Base-by-base conservation (phyloP, 2,113 vertebrate genomes). In the Odocoileus hemionus region DNA sequence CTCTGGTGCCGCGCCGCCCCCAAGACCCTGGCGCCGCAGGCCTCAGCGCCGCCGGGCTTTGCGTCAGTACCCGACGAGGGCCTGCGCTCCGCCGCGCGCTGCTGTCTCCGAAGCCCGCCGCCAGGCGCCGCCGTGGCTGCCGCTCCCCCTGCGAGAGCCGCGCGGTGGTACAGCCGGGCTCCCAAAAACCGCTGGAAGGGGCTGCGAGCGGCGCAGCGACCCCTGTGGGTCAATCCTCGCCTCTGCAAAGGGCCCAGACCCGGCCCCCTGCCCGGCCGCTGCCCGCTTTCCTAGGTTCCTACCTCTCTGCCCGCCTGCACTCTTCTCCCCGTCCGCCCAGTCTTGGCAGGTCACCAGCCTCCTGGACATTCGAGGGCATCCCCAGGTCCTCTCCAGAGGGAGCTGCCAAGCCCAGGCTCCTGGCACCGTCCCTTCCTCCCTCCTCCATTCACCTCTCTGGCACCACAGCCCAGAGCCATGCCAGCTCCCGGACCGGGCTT, bases 81-180 rank as follows among this genome's bases (percentile, higher is more conserved):
- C 61, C 60, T 30, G 92, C 33, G 85, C 55, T 19, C 30, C 36
- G 45, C 95, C 16, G 87, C 76, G n/a, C 23, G 28, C 74, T 11
- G 82, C 50, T 6, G 80, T 84, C 80, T 28, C 45, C 23, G 1
- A 86, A 76, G 33, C 50, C 94, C 5, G 45, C 84, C 33, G 79
- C 93, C 79, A 10, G 57, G 95, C 60, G 78, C 92, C 36, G 23
- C 87, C 61, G 28, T 5, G 60, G 39, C 80, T 15, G 33, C 12
- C 64, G 23, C 57, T 83, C 96, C 96, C 97, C 98, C 98, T 67
- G 86, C 91, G 43, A 86, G 92, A 89, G 58, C 28, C 2, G n/a
- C 2, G 57, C n/a, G 10, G 90, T 98, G 97, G 98, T 98, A 98
- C 95, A 79, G 58, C 57, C 97, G 33, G 19, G 28, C 95, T 84